A percentile compares a stretch with the other conserved stretches of the same genome.
These are phyloP conservation scores for Zaprionus gabonicus DNA, from an alignment of 1,140 invertebrate genomes.

Conservation along the genomic window DNA sequence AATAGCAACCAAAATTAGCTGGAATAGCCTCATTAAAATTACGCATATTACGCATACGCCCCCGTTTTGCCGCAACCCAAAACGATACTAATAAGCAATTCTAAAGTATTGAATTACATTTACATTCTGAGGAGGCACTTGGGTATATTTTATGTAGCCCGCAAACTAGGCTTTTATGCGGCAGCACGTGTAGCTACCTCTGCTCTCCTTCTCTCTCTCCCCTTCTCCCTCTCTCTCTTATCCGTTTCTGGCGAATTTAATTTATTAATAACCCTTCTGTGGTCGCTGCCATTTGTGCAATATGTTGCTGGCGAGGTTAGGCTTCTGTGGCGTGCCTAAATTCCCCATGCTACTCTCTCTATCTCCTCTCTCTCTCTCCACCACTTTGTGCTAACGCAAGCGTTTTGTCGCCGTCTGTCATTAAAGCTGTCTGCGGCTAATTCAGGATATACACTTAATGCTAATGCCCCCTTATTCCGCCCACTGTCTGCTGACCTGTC, in stretches of 20 bases:
- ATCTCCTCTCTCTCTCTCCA: background rate
- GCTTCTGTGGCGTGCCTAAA: background rate
- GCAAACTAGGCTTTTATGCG: constrained; percentile 12
- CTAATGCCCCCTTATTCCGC: constrained; percentile 38
- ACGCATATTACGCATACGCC: constrained; percentile 40
- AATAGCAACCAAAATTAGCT: constrained; percentile 35
- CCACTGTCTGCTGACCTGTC: background rate
- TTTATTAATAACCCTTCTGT: constrained; percentile 77
- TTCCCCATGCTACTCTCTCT: background rate
- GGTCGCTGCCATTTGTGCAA: constrained; percentile 45
- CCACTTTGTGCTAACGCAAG: constrained; percentile 32
- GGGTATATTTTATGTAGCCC: constrained; percentile 26
- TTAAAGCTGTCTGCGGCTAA: constrained; percentile 69
- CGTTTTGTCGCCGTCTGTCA: constrained; percentile 58
- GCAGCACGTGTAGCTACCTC: background rate
- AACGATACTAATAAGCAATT: constrained; percentile 31
- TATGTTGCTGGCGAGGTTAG: constrained; percentile 15
- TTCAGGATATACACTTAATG: constrained; percentile 54
- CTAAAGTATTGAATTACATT: constrained; percentile 54
- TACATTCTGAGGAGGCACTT: constrained; percentile 22
- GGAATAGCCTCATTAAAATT: constrained; percentile 40
- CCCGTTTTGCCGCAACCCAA: background rate
- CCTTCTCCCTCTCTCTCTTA: background rate
- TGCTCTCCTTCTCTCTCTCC: background rate
- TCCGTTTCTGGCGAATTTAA: constrained; percentile 48